Conservation (phyloP, 1,140 invertebrate genomes). For the Apis dorsata region DNA sequence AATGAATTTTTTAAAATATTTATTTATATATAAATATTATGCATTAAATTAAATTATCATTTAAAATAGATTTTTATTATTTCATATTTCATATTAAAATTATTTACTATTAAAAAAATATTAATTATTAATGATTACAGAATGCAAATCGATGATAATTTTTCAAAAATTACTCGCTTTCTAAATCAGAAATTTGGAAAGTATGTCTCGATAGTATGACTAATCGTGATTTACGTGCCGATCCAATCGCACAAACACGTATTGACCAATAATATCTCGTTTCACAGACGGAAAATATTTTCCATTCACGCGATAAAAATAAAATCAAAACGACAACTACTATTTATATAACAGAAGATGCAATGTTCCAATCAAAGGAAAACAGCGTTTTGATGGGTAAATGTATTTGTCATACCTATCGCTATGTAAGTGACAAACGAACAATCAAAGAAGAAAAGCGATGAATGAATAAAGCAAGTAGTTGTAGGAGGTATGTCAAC, state of each 20-base stretch:
- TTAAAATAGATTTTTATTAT: too few species aligned
- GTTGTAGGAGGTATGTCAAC: slow-evolving; percentile 29
- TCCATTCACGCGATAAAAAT: background rate
- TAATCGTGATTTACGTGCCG: slow-evolving; percentile 34
- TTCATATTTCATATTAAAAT: too few species aligned
- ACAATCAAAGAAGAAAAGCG: background rate
- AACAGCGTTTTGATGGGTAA: background rate
- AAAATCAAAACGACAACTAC: background rate
- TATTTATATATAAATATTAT: too few species aligned
- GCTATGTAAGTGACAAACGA: background rate
- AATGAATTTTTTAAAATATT: too few species aligned
- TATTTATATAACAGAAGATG: background rate
- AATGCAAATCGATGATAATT: background rate
- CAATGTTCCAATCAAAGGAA: background rate
- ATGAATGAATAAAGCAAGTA: slow-evolving; percentile 8
- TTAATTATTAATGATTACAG: too few species aligned
- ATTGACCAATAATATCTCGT: slow-evolving; percentile 5
- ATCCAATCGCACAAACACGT: slow-evolving; percentile 18
- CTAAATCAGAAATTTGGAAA: background rate
- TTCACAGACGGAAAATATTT: slow-evolving; percentile 5
- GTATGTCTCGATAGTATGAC: background rate
- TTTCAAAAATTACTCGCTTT: slow-evolving; percentile 1
- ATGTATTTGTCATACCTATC: background rate
- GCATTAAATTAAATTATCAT: too few species aligned
- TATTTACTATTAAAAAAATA: background rate